Base-by-base conservation (phyloP, 2,113 vertebrate genomes). In the Herpailurus yagouaroundi region DNA sequence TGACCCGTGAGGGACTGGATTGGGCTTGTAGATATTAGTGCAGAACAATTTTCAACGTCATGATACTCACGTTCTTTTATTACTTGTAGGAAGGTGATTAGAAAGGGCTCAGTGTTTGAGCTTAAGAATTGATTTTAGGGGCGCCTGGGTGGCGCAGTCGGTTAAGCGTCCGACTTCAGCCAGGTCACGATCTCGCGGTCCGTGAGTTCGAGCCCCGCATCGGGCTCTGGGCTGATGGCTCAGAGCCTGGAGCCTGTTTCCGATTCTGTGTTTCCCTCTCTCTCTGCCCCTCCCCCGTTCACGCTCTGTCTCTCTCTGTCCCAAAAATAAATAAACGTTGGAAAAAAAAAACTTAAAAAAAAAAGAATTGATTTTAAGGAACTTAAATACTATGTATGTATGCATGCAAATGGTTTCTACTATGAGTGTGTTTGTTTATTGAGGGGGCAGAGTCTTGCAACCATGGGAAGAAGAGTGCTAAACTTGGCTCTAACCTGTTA, bases 321-420 rank as follows among this genome's bases (percentile, higher is more conserved):
- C n/a, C n/a, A n/a, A n/a, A n/a, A n/a, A n/a, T n/a, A n/a, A n/a
- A n/a, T n/a, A n/a, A n/a, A n/a, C n/a, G n/a, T n/a, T n/a, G n/a
- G n/a, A n/a, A n/a, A n/a, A n/a, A n/a, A n/a, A n/a, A n/a, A n/a
- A n/a, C n/a, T n/a, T n/a, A n/a, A n/a, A n/a, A n/a, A n/a, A n/a
- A n/a, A n/a, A 73, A 55, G 45, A 82, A 83, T 13, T 92, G 69
- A 80, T 74, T 96, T 89, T 83, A 80, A 92, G 79, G 94, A 94
- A 33, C 9, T 87, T 74, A 84, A 76, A 41, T 31, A 38, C 7
- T 9, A 23, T 10, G 5, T 76, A 38, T 86, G 89, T 87, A 87
- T 33, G 41, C 23, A 76, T 10, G 4, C 33, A 66, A 73, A 83
- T 69, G 15, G 25, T 96, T 95, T 89, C 66, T 57, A 12, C 55